Evolutionary conservation across 2,113 vertebrate species (phyloP), one percentile per base, ranked within the genome.

Genomic region (Mixornis gularis): DNA sequence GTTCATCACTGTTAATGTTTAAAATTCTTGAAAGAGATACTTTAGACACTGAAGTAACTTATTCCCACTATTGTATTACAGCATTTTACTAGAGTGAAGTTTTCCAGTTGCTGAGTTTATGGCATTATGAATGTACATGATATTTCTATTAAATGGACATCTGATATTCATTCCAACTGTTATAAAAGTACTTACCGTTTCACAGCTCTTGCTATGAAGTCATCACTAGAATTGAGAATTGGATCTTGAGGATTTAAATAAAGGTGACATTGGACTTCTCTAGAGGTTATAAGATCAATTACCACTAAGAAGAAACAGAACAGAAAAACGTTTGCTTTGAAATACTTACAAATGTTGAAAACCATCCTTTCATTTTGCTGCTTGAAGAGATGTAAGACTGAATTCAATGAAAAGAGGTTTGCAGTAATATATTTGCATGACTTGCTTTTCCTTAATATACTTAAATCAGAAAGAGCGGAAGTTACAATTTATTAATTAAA

Each of bases 221-320:
- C 96, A 43, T 98, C 94, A 72, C 95, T 96, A 48, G 60, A 95
- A 52, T n/a, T 70, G 87, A 93, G 52, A 80, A 74, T 17, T 18
- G 55, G 89, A 63, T 94, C 66, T 74, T 92, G 94, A 51, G 94
- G 86, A 77, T 92, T 69, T 73, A 96, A 96, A 80, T 97, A 95
- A 69, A 98, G 95, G 36, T 38, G 96, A 95, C 98, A 98, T 20
- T 53, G 91, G 43, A 98, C 79, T 89, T 97, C 96, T 87, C 86
- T 97, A 89, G 93, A 95, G n/a, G 92, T 96, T 27, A 43, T 27
- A 27, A 98, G 72, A 17, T 97, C 95, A 87, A 98, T 97, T 73
- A 95, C n/a, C 96, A 98, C 98, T 99, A 90, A 48, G 79, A 59
- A 90, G 44, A 76, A 83, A 81, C 34, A 90, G 34, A 80, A 82